Conservation (phyloP, 2,113 vertebrate species). For the Lota lota region DNA sequence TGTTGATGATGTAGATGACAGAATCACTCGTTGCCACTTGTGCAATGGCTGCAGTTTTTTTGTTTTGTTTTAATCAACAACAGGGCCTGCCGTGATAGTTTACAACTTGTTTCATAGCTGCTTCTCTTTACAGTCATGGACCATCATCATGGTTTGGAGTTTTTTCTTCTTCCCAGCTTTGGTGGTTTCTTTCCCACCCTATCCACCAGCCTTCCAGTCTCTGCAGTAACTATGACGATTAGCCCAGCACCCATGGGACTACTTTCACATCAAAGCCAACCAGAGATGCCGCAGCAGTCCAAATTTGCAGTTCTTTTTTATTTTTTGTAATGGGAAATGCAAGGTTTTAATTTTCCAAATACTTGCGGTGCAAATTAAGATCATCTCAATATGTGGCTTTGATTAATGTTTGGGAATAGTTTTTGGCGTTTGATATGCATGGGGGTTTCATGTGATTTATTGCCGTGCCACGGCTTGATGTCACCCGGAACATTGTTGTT, state of each 20-base stretch:
- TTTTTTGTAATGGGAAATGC: constrained; percentile 51
- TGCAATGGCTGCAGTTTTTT: not conserved
- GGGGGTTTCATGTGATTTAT: constrained; percentile 66
- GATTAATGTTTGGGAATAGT: constrained; percentile 71
- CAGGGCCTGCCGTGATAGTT: constrained; percentile 28
- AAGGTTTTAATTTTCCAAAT: constrained; percentile 77
- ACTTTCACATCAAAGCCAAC: constrained; percentile 65
- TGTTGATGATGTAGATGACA: constrained; percentile 13
- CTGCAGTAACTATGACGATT: constrained; percentile 45
- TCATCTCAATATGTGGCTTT: constrained; percentile 72
- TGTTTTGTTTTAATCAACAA: constrained; percentile 16
- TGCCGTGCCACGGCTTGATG: constrained; percentile 36
- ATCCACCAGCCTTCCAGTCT: constrained; percentile 7
- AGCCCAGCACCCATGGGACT: constrained; percentile 49
- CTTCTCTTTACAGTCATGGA: constrained; percentile 32
- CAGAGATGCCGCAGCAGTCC: constrained; percentile 55
- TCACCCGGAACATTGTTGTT: constrained; percentile 54
- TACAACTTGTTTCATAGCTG: constrained; percentile 28
- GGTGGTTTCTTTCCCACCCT: constrained; percentile 17
- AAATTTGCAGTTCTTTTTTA: constrained; percentile 59
- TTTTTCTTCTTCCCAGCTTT: constrained; percentile 43
- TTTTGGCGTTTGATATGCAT: constrained; percentile 67
- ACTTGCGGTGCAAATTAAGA: constrained; percentile 72
- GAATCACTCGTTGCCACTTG: not conserved
- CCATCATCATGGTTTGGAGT: constrained; percentile 52